Base-by-base conservation (phyloP, 1,140 invertebrate genomes). In the Zaprionus davidi region DNA sequence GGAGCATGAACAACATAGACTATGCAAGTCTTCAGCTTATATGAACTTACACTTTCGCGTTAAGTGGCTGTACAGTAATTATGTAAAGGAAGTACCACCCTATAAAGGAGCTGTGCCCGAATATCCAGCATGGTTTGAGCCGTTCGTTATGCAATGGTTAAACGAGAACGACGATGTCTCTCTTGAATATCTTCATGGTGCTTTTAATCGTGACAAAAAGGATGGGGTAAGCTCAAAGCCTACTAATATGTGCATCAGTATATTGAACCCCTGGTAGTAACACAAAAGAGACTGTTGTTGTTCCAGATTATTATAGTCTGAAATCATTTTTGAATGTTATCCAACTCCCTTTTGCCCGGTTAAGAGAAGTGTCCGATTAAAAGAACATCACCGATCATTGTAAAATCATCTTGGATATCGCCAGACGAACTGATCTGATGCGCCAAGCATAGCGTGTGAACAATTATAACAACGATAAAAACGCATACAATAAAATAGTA, bases 121-220 rank as follows among this genome's bases (percentile, higher is more conserved):
- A 93, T 99, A 99, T 93, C 99, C 99, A 9, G 97, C 98, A 82
- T 99, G 99, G 99, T 99, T 99, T 93, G 99, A 99, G 92, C 98
- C 99, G 3, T 99, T 99, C 93, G 99, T 99, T 0, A 99, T 99
- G 98, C 99, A 99, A 93, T 99, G 99, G 99, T 94, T 99, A 5
- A 99, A 99, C 93, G 99, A 99, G 93, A 99, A 99, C 90, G 99
- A 99, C 93, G 99, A 99, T 87, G 98, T 99, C 4, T 99, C 99
- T 1, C 94, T 99, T 88, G 99, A 99, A 93, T 99, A 99, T 94
- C 95, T 99, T 68, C 97, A 99, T 92, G 98, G 98, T 93, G 99
- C 99, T 86, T 99, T 99, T 93, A 98, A 97, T 92, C 96, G 98
- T 93, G 99, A 99, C 94, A 99, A 99, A 94, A 98, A 99, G 93